A percentile compares a stretch with the other conserved stretches of the same genome.
phyloP scores from a whole-genome alignment of 2,113 vertebrate genomes.

The Delphinapterus leucas region DNA sequence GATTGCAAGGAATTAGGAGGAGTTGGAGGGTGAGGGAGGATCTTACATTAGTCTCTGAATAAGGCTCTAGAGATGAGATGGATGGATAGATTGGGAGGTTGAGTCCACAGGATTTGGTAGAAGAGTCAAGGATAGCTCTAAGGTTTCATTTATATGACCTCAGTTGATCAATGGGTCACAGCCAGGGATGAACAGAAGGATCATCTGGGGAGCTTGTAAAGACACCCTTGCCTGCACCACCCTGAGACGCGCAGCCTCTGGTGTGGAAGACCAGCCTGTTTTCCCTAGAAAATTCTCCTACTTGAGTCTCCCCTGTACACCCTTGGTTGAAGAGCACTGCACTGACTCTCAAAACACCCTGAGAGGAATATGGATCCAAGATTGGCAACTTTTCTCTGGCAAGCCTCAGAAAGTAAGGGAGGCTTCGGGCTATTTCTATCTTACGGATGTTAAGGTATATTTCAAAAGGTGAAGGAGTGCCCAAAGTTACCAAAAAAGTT shows the following conservation, averaged over 20 bases:
- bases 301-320: background rate
- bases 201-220: background rate
- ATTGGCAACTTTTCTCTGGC: background rate
- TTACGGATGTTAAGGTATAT: background rate
- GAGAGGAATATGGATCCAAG: background rate
- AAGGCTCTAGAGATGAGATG: background rate
- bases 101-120: background rate
- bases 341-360: background rate
- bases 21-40: background rate
- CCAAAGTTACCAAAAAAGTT: background rate
- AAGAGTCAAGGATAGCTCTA: background rate
- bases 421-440: background rate
- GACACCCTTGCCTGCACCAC: background rate
- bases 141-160: background rate
- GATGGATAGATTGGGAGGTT: background rate
- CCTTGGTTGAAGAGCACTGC: background rate
- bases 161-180: background rate
- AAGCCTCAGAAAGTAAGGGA: background rate
- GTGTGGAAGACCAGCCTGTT: background rate
- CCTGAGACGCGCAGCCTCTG: background rate
- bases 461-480: background rate
- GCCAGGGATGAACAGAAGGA: background rate
- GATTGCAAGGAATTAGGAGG: background rate
- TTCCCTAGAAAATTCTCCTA: background rate
- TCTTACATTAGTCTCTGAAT: background rate